Base-by-base conservation (phyloP, 1,140 invertebrate genomes). In the Drosophila funebris region DNA sequence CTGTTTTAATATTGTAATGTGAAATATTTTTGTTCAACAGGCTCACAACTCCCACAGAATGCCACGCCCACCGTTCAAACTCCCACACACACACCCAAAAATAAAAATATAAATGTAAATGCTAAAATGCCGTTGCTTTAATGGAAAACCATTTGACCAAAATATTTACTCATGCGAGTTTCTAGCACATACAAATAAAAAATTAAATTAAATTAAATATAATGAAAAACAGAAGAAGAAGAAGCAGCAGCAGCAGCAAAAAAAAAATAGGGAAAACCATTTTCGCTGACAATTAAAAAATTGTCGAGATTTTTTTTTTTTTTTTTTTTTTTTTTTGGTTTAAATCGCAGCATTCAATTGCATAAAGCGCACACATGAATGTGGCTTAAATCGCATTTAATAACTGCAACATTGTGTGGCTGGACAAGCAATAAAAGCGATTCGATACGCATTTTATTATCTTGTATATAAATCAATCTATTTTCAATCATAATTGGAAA, bases 1-100 rank as follows among this genome's bases (percentile, higher is more conserved):
- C 74, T 69, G 68, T 83, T 88, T 88, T 88, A 88, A 88, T 88
- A 83, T 79, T 88, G 83, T 88, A 88, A 88, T 88, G 83, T 73
- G 83, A 44, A 76, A 50, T 82, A 68, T 82, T 81, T 87, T 78
- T 78, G 58, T 73, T 73, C 62, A 80, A 71, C 76, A 78, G 64
- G 48, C 76, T 79, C 69, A 46, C 8, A 8, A 57, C 36, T 29
- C 4, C 18, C 20, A 27, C 13, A 11, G n/a, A 1, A n/a, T 27
- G 37, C 54, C 41, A 58, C 39, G 22, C 24, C 39, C 52, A 31
- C 36, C 24, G 39, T 24, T 20, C 7, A 16, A 33, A 7, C 36
- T 11, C 29, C 9, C 52, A 13, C 31, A 22, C n/a, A 4, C 41
- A 52, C n/a, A 5, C 24, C 6, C 3, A 11, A 13, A 54, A 33